These are phyloP conservation scores for Antheraea pernyi DNA, from an alignment of 1,140 invertebrate species.

Conservation along the genomic window DNA sequence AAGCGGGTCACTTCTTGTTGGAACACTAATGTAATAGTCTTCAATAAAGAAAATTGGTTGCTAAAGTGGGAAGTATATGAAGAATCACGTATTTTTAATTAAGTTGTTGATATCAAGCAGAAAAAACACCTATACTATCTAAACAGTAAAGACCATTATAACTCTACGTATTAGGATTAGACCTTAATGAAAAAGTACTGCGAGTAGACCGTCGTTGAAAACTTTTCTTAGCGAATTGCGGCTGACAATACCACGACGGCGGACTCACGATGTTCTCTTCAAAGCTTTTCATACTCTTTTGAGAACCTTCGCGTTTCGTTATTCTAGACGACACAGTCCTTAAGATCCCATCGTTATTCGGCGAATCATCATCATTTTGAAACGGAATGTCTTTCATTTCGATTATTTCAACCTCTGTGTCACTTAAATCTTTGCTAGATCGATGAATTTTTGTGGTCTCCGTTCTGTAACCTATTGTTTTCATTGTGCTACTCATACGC, in stretches of 20 bases:
- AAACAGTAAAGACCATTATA: not conserved
- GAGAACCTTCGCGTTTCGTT: slow-evolving; percentile 57
- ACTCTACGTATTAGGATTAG: slow-evolving; percentile 20
- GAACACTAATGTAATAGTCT: too few relatives aligned
- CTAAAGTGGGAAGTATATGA: too few relatives aligned
- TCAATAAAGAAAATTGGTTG: too few relatives aligned
- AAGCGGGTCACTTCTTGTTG: too few relatives aligned
- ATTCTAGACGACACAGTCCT: slow-evolving; percentile 58
- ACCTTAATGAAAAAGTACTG: slow-evolving; percentile 34
- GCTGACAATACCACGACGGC: slow-evolving; percentile 74
- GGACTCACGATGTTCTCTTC: slow-evolving; percentile 63
- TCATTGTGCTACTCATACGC: slow-evolving; percentile 59
- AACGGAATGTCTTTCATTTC: slow-evolving; percentile 76
- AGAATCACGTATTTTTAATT: too few relatives aligned
- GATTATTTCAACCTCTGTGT: slow-evolving; percentile 70
- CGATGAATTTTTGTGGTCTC: slow-evolving; percentile 48
- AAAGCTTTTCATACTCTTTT: slow-evolving; percentile 62
- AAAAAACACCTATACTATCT: not conserved
- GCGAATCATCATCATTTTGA: slow-evolving; percentile 26
- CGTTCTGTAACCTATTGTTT: slow-evolving; percentile 48
- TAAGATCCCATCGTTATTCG: slow-evolving; percentile 30
- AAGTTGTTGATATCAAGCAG: not conserved
- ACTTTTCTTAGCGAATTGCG: slow-evolving; percentile 68
- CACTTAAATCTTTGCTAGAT: slow-evolving; percentile 64
- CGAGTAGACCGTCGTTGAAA: slow-evolving; percentile 51